Percentiles rank a stretch among this genome's conserved stretches.
phyloP scores from a whole-genome alignment of 1,140 invertebrate species.

The Forficula auricularia region DNA sequence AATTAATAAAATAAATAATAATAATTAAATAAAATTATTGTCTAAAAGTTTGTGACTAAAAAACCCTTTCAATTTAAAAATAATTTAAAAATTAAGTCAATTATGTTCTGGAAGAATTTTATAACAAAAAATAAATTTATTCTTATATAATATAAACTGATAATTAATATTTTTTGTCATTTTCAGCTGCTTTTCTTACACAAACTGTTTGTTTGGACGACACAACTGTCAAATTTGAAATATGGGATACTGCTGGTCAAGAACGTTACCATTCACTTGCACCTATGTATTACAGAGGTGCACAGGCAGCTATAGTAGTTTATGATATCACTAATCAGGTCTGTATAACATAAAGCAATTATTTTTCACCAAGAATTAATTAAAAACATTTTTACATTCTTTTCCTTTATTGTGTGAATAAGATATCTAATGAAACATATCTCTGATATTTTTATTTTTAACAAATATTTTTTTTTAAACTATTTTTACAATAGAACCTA shows the following conservation, averaged over 20 bases:
- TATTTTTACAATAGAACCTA: too few relatives aligned
- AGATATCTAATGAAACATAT: too few relatives aligned
- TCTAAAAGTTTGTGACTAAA: too few relatives aligned
- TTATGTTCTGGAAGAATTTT: too few relatives aligned
- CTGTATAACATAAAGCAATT: constrained; percentile 12
- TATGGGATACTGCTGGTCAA: constrained; percentile 95
- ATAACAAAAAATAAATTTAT: too few relatives aligned
- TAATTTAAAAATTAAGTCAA: too few relatives aligned
- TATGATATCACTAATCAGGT: constrained; percentile 99
- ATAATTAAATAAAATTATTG: too few relatives aligned
- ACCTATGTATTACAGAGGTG: constrained; percentile 97
- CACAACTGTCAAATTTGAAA: constrained; percentile 98
- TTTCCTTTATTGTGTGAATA: neutral
- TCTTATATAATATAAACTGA: too few relatives aligned
- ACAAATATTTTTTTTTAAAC: too few relatives aligned
- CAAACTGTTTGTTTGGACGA: constrained; percentile 98
- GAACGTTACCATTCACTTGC: constrained; percentile 97
- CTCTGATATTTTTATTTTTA: too few relatives aligned
- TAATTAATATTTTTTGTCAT: constrained; percentile 11
- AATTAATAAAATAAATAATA: too few relatives aligned
- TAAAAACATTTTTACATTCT: constrained; percentile 8
- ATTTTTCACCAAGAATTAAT: neutral
- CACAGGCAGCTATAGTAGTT: constrained; percentile 97
- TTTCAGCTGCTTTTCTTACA: constrained; percentile 90
- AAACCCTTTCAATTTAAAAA: too few relatives aligned